phyloP scores from a whole-genome alignment of 2,797 vertebrate genomes.

The Pagetopsis macropterus region DNA sequence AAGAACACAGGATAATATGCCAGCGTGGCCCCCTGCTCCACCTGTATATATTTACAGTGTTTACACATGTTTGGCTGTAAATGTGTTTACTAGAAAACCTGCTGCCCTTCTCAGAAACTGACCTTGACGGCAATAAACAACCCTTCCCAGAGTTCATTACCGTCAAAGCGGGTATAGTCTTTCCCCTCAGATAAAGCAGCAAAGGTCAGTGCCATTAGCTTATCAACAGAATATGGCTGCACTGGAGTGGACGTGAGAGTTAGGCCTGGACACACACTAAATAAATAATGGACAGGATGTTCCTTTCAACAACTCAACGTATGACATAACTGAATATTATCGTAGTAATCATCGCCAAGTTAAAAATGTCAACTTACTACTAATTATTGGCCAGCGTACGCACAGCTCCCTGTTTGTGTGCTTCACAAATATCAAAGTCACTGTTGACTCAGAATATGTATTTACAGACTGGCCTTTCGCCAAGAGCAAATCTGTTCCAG shows the following conservation, averaged over 20 bases:
- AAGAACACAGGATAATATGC: conserved; percentile 43
- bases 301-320: conserved; percentile 2
- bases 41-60: conserved; percentile 76
- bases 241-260: conserved; percentile 29
- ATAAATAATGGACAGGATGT: conserved; percentile 11
- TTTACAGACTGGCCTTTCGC: conserved; percentile 10
- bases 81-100: conserved; percentile 81
- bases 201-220: conserved; percentile 55
- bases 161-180: conserved; percentile 65
- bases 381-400: conserved; percentile 11
- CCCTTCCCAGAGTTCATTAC: conserved; percentile 79
- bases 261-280: conserved; percentile 25
- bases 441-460: neutral
- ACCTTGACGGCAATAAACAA: conserved; percentile 84
- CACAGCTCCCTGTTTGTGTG: neutral
- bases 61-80: conserved; percentile 80
- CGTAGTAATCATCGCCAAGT: neutral
- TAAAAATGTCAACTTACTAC: conserved; percentile 3
- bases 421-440: conserved; percentile 11
- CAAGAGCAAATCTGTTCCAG: conserved; percentile 17
- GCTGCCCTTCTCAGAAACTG: conserved; percentile 77
- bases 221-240: conserved; percentile 55
- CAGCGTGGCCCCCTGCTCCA: conserved; percentile 58
- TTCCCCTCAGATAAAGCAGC: conserved; percentile 33
- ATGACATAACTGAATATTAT: neutral